phyloP scores from a whole-genome alignment of 2,888 invertebrate genomes.

The Atrina japonica region DNA sequence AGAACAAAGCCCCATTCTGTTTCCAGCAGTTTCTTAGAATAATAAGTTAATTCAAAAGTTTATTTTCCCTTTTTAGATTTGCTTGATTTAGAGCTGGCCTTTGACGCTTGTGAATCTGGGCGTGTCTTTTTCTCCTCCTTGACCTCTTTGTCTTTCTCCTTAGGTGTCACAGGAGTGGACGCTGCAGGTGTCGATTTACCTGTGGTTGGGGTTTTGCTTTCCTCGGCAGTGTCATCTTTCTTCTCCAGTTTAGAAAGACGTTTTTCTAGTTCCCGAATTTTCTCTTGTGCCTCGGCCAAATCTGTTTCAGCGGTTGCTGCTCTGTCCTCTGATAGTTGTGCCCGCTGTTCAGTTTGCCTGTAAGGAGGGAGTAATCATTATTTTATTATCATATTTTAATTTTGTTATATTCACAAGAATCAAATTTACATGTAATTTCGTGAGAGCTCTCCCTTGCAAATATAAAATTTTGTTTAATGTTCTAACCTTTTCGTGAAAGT shows the following conservation, averaged over 20 bases:
- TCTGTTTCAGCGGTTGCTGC: slow-evolving; percentile 67
- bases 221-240: slow-evolving; percentile 36
- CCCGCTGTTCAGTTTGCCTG: slow-evolving; percentile 75
- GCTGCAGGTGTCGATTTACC: slow-evolving; percentile 49
- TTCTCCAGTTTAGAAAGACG: slow-evolving; percentile 50
- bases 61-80: slow-evolving; percentile 49
- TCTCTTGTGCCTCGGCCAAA: slow-evolving; percentile 66
- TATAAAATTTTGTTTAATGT: background rate
- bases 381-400: no score
- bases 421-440: no score
- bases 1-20: no score
- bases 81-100: slow-evolving; percentile 44
- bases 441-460: no score
- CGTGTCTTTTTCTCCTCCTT: slow-evolving; percentile 52
- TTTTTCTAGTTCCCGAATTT: slow-evolving; percentile 66
- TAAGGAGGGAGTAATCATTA: background rate
- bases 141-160: slow-evolving; percentile 42
- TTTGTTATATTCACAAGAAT: no score
- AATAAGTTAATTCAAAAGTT: no score
- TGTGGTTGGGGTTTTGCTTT: slow-evolving; percentile 36
- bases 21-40: no score
- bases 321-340: slow-evolving; percentile 72
- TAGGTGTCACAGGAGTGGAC: slow-evolving; percentile 40
- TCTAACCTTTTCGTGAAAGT: no score
- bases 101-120: slow-evolving; percentile 56